Base-by-base conservation (phyloP, 92 coral and sea anemone species). In the Heteractis magnifica region DNA sequence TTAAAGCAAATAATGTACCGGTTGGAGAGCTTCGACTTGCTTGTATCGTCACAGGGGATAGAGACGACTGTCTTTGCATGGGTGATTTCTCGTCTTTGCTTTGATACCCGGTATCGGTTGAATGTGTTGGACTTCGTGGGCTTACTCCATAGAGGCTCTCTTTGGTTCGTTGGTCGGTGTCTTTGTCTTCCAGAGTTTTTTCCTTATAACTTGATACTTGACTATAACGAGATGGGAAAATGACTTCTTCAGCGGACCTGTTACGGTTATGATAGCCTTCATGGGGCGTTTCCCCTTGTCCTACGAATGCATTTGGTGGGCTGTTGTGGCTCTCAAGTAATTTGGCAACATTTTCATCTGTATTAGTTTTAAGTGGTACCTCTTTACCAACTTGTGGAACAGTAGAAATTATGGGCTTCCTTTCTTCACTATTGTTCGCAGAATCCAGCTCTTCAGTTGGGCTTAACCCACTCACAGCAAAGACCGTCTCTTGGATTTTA, bases 391-490 rank as follows among this genome's bases (percentile, higher is more conserved):
- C 58, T 4, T 53, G 58, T 53, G 13, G 13, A 53, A 12, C 58
- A 53, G 1, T 53, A 8, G 58, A 68, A 21, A 2, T 58, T 62
- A 18, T 62, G 49, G 75, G 21, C 18, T 19, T 53, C 10, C 20
- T 82, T 71, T 60, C 59, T 34, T 81, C 75, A 49, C 13, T 13
- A 14, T 62, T 68, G 52, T 4, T 21, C 19, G 13, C 18, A 52
- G 56, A 65, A 34, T 71, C 76, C 51, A 49, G 55, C 56, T 75
- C 79, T 1, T 49, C 55, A 52, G 70, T 78, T 58, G 81, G 71
- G 51, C 71, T 52, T 51, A 78, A 41, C 13, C 79, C 92, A 44
- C 88, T 88, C 49, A 88, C 62, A 6, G 86, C 88, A 89, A 89
- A 89, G 14, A 81, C 79, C 12, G 82, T 87, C 50, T 83, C 90